Base-by-base conservation (phyloP, 1,140 invertebrate genomes). In the Drosophila gunungcola region DNA sequence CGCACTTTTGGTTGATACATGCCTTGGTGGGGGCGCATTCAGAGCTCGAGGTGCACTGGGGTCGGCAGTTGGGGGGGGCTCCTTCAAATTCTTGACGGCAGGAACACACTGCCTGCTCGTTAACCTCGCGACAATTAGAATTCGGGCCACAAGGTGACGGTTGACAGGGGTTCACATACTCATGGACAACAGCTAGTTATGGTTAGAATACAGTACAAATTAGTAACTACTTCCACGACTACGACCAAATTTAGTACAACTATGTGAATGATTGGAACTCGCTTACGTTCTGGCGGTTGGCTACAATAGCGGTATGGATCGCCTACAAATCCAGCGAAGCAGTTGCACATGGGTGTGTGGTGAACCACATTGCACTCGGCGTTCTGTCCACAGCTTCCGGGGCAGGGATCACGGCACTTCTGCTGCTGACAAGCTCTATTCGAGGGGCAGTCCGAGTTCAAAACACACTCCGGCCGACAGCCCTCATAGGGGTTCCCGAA, bases 1-100 rank as follows among this genome's bases (percentile, higher is more conserved):
- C 93, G 80, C 97, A 97, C 93, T 97, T 97, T 79, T 96, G 96
- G 86, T 96, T 96, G 39, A 96, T 93, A 80, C 97, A 97, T 3
- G 96, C 95, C 82, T 93, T 95, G 51, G 94, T 94, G n/a, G 94
- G 92, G 57, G 94, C 93, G 78, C 97, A 97, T 76, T 98, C 97
- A 21, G 96, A 94, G 89, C 97, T 97, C 3, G 93, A 83, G 41
- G 94, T 91, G 74, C 96, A 97, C 91, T 97, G 95, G 38, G 96
- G 96, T 92, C 95, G 94, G 92, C 96, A 97, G 69, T 95, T 94
- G 73, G 94, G 93, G 93, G 97, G 96, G 86, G 95, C 94, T 32
- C 97, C 96, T 69, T 95, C 93, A 76, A 95, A 97, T 57, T 95
- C 95, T 12, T 94, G 93, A 41, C 95, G 91, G 91, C 97, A 97